Evolutionary conservation across 2,797 vertebrate genomes (phyloP), one percentile per base, ranked within the genome.

Genomic region (Leptatherina wallacei): DNA sequence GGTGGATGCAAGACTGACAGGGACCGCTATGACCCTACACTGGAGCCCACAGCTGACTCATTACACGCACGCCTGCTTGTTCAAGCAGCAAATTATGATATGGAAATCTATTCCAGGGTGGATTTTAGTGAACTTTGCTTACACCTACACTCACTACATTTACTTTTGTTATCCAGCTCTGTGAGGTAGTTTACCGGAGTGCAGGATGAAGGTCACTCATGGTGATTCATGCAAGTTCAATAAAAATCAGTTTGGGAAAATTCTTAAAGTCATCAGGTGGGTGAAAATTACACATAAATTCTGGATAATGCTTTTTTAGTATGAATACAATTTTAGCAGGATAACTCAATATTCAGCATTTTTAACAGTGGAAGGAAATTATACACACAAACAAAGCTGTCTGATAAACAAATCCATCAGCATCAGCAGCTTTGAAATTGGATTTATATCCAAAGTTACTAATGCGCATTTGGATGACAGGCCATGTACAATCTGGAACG

Each of bases 371-470:
- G 24, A 38, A 77, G 78, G 78, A 86, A 81, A 82, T 75, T 69
- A 83, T 47, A 66, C 69, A 86, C 81, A 77, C 71, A 80, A 79
- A 78, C 73, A 61, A 65, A 78, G 68, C 80, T 80, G 84, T 86
- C 69, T 63, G 69, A 70, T 69, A 58, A 58, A 78, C 73, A 88
- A 83, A 89, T 89, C 80, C 80, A 86, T 84, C 57, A 20, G 80
- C 82, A 86, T 85, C 87, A 89, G 92, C 88, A 86, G 83, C 86
- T 90, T 87, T 90, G 70, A 89, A 87, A 88, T 84, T 80, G 77
- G 77, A 77, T 89, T 90, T 83, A 87, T 86, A 82, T 89, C 60
- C 32, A 83, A 85, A 84, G 81, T 80, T 66, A 85, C 69, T 83
- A 77, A 84, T 88, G 71, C 77, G 83, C 78, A 77, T 86, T 82